A percentile compares a stretch with the other conserved stretches of the same genome.
These are phyloP conservation scores for Papilio demoleus DNA, from an alignment of 2,888 invertebrate genomes.

Conservation along the genomic window DNA sequence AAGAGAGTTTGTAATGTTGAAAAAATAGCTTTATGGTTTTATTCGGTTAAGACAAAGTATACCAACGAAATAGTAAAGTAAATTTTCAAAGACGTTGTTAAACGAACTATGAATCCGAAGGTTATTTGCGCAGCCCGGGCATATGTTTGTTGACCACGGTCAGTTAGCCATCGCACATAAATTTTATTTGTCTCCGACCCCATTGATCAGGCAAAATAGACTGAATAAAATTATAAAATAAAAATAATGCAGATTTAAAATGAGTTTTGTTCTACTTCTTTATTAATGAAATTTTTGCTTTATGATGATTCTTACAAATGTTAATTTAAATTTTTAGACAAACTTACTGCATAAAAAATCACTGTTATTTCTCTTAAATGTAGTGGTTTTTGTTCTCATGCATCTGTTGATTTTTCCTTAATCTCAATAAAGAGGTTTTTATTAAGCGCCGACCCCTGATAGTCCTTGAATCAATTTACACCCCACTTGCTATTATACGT, in stretches of 20 bases:
- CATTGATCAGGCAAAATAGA: conserved; percentile 57
- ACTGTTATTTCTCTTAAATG: too few relatives aligned
- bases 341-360: too few relatives aligned
- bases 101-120: conserved; percentile 67
- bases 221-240: background rate
- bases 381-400: conserved; percentile 11
- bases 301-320: too few relatives aligned
- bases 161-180: conserved; percentile 73
- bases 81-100: conserved; percentile 45
- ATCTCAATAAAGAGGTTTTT: conserved; percentile 51
- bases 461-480: conserved; percentile 46
- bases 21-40: too few relatives aligned
- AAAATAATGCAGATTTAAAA: background rate
- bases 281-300: too few relatives aligned
- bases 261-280: too few relatives aligned
- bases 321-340: too few relatives aligned
- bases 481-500: conserved; percentile 50
- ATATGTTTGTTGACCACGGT: conserved; percentile 77
- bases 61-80: conserved; percentile 1
- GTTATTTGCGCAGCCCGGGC: conserved; percentile 52
- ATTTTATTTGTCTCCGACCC: conserved; percentile 65
- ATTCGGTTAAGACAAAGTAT: background rate
- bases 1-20: background rate
- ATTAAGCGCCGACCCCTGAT: conserved; percentile 48
- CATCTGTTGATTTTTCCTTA: conserved; percentile 29